Conservation (phyloP, 1,140 invertebrate genomes). For the Hesperophylax magnus region DNA sequence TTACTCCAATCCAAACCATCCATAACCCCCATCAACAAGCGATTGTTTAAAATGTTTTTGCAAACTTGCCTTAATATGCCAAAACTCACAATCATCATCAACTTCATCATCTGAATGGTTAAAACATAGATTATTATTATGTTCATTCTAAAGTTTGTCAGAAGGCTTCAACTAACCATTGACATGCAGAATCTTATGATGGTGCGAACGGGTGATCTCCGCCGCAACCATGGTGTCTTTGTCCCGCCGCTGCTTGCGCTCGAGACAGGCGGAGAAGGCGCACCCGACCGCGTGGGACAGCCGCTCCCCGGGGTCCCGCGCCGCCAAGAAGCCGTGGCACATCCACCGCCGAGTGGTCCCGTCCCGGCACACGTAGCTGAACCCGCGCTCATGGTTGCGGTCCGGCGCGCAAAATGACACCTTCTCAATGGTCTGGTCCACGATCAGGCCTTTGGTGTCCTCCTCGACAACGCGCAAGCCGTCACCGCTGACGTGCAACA, state of each 20-base stretch:
- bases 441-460: slow-evolving; percentile 98
- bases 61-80: too few species aligned
- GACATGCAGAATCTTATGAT: slow-evolving; percentile 46
- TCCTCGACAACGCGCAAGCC: slow-evolving; percentile 98
- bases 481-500: slow-evolving; percentile 97
- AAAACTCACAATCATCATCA: too few species aligned
- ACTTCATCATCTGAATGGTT: too few species aligned
- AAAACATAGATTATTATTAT: too few species aligned
- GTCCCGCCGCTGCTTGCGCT: slow-evolving; percentile 97
- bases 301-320: slow-evolving; percentile 96
- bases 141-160: too few species aligned
- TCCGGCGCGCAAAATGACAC: slow-evolving; percentile 99
- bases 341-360: slow-evolving; percentile 91
- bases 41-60: too few species aligned
- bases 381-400: slow-evolving; percentile 97
- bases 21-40: too few species aligned
- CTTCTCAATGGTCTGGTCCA: slow-evolving; percentile 99
- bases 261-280: slow-evolving; percentile 98
- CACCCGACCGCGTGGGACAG: slow-evolving; percentile 99
- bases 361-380: slow-evolving; percentile 79
- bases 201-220: slow-evolving; percentile 49
- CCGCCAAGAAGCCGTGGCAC: slow-evolving; percentile 98
- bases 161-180: slow-evolving; percentile 35
- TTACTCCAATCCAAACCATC: too few species aligned
- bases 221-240: slow-evolving; percentile 77